Conservation (phyloP, 2,888 invertebrate genomes). For the Leucozona laternaria region DNA sequence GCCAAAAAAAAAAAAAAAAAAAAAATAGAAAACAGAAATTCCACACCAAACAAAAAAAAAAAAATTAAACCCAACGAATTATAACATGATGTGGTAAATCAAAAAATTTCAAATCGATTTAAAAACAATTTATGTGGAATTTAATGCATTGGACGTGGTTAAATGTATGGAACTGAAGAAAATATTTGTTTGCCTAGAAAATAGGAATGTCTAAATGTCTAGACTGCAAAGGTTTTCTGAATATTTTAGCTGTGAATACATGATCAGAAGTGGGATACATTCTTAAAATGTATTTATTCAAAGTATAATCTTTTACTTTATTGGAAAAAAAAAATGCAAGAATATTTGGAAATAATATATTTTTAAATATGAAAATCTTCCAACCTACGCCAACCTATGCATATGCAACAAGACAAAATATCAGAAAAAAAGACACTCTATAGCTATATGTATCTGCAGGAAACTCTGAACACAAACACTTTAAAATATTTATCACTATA, state of each 20-base stretch:
- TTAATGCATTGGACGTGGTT: conserved; percentile 10
- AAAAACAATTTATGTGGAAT: conserved; percentile 32
- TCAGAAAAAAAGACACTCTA: neutral
- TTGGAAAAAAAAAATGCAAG: neutral
- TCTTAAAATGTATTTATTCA: neutral
- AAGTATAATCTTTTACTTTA: neutral
- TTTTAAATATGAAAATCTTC: neutral
- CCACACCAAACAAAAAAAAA: conserved; percentile 24
- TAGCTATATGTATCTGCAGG: conserved; percentile 10
- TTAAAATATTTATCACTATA: conserved; percentile 67
- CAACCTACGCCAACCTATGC: too few relatives aligned
- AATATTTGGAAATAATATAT: neutral
- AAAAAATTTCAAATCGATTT: conserved; percentile 46
- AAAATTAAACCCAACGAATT: conserved; percentile 21
- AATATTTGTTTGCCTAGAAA: neutral
- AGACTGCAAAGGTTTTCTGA: neutral
- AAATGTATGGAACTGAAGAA: neutral
- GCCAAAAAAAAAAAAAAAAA: conserved; percentile 43
- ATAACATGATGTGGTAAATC: conserved; percentile 38
- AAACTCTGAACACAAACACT: conserved; percentile 49
- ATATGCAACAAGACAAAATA: neutral
- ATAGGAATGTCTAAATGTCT: neutral
- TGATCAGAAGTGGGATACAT: neutral
- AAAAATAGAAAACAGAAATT: conserved; percentile 8
- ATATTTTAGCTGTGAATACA: neutral